These are phyloP conservation scores for Pantherophis guttatus DNA, from an alignment of 2,113 vertebrate genomes.

Conservation along the genomic window DNA sequence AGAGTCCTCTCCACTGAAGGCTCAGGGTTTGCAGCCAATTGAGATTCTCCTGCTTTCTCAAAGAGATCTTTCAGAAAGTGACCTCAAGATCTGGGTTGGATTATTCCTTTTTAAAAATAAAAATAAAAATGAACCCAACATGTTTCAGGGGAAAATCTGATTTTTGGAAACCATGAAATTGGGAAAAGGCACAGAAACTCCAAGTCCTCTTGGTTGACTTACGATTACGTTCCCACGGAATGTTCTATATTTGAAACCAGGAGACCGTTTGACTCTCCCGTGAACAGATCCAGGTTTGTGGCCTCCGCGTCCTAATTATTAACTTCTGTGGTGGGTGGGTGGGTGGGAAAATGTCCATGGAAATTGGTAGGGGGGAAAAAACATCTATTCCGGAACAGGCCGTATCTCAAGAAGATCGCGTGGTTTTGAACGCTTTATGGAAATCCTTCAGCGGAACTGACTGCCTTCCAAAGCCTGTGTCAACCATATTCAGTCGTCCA, in stretches of 20 bases:
- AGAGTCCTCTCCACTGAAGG: conserved; percentile 35
- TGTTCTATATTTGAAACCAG: not conserved
- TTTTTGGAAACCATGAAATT: not conserved
- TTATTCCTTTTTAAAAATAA: not conserved
- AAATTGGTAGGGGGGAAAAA: not conserved
- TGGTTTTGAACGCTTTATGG: not conserved
- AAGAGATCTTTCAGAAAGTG: conserved; percentile 29
- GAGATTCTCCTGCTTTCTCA: not conserved
- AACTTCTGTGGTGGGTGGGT: not conserved
- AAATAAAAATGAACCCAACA: not conserved
- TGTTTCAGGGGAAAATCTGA: not conserved
- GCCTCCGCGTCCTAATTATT: not conserved
- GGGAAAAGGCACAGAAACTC: not conserved
- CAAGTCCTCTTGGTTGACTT: not conserved
- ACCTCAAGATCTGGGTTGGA: conserved; percentile 24
- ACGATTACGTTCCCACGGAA: not conserved
- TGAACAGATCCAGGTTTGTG: not conserved
- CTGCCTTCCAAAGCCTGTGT: not conserved
- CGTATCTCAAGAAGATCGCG: not conserved
- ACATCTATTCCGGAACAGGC: not conserved
- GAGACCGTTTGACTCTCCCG: not conserved
- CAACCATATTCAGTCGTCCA: not conserved
- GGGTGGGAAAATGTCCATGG: not conserved
- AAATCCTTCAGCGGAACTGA: not conserved
- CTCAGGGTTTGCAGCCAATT: conserved; percentile 16